phyloP scores from a whole-genome alignment of 2,797 vertebrate genomes.

The Cheirogaleus major region DNA sequence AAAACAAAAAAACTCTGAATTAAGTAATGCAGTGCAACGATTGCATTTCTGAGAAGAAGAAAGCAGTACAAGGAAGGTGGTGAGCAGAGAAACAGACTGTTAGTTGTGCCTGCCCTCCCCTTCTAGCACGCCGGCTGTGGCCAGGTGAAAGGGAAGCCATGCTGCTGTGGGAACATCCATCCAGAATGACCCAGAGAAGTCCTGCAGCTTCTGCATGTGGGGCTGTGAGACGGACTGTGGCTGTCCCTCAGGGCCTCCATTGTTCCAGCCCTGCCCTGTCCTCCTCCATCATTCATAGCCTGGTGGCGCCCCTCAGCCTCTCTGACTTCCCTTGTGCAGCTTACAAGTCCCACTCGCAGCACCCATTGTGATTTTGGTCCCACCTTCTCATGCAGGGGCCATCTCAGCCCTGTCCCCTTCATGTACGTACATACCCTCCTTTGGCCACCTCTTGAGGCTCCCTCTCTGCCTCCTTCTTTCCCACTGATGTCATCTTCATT shows the following conservation, averaged over 20 bases:
- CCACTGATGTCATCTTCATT: background rate
- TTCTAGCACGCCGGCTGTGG: background rate
- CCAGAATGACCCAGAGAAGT: background rate
- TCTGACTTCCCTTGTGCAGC: background rate
- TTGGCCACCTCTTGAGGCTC: background rate
- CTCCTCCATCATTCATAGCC: background rate
- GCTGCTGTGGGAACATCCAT: background rate
- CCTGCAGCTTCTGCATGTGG: background rate
- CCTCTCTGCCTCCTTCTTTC: background rate
- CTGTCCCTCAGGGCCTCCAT: background rate
- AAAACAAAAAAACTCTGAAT: constrained; percentile 14
- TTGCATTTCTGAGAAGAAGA: background rate
- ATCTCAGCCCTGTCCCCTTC: background rate
- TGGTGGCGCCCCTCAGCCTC: background rate
- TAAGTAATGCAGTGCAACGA: background rate
- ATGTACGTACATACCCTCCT: background rate
- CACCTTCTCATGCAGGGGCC: background rate
- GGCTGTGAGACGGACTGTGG: background rate
- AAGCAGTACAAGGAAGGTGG: background rate
- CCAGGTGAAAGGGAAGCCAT: background rate
- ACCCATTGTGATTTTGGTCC: background rate
- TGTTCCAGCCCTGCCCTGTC: background rate
- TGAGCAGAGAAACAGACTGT: background rate
- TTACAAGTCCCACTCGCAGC: background rate
- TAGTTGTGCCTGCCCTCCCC: background rate